Conservation (phyloP, 2,113 vertebrate genomes). For the Zapornia atra region DNA sequence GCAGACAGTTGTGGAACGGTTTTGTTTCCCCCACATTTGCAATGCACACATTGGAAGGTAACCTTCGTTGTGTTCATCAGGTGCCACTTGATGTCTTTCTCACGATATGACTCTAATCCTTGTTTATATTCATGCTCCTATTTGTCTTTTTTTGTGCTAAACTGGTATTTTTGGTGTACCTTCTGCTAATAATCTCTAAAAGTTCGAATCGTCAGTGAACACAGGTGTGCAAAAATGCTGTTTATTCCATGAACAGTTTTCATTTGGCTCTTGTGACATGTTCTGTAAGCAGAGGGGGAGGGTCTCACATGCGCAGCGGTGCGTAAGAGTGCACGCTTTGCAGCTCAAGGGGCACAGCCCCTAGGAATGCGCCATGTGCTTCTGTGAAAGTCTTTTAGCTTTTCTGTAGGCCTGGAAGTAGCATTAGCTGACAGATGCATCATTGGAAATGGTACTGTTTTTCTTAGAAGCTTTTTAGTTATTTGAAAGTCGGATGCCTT, state of each 20-base stretch:
- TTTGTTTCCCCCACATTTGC: not conserved
- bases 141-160: not conserved
- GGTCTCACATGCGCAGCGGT: accelerated
- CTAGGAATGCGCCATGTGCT: not conserved
- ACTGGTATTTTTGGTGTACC: not conserved
- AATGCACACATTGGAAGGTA: not conserved
- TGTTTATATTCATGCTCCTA: not conserved
- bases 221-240: not conserved
- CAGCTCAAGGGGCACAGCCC: not conserved
- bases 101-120: not conserved
- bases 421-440: not conserved
- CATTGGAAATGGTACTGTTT: not conserved
- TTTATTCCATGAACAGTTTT: not conserved
- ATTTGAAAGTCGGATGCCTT: not conserved
- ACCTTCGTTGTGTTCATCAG: not conserved
- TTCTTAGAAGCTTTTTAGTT: slow-evolving; percentile 4
- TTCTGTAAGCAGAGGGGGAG: not conserved
- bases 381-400: not conserved
- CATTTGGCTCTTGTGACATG: not conserved
- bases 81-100: not conserved
- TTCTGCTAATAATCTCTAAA: not conserved
- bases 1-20: not conserved
- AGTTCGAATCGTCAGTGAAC: not conserved
- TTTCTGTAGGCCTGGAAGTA: not conserved
- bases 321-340: not conserved